Evolutionary conservation across 2,797 vertebrate species (phyloP).

Genomic region (Amblyopsis hoosieri): DNA sequence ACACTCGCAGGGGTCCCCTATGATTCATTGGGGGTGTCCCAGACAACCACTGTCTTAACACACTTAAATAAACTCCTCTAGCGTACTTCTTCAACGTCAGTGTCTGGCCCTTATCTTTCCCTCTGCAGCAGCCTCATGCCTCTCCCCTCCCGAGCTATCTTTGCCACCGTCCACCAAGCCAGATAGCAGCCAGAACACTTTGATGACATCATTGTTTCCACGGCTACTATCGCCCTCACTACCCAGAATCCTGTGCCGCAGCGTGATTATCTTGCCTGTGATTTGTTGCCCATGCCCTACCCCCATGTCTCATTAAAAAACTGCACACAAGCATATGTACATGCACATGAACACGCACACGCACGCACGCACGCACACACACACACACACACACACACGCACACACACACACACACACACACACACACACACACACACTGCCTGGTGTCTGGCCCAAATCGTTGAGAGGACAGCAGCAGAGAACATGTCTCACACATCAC

Average conservation of each 20-base stretch:
- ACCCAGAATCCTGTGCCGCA: constrained; percentile 58
- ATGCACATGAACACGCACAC: neutral
- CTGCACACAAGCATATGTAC: constrained; percentile 14
- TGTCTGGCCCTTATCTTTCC: constrained; percentile 27
- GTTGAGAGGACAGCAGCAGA: constrained; percentile 42
- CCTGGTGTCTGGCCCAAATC: constrained; percentile 33
- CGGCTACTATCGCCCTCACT: constrained; percentile 60
- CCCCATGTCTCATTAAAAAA: constrained; percentile 23
- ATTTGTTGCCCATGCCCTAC: constrained; percentile 48
- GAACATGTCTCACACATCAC: constrained; percentile 59
- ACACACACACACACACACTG: constrained; percentile 15
- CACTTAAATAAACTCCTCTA: constrained; percentile 48
- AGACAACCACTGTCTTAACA: constrained; percentile 16
- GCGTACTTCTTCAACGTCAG: constrained; percentile 22
- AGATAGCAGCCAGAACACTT: constrained; percentile 36
- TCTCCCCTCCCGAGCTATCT: constrained; percentile 19
- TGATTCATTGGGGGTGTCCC: too few species aligned
- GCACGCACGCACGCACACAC: neutral
- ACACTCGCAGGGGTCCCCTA: too few species aligned
- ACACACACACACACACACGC: neutral
- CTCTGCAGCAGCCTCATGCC: too few species aligned
- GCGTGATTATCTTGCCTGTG: constrained; percentile 64
- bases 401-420: constrained; percentile 19
- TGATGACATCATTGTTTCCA: constrained; percentile 73
- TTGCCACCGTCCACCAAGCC: constrained; percentile 41